These are phyloP conservation scores for Tupaia tana DNA, from an alignment of 2,113 vertebrate species.

Conservation along the genomic window DNA sequence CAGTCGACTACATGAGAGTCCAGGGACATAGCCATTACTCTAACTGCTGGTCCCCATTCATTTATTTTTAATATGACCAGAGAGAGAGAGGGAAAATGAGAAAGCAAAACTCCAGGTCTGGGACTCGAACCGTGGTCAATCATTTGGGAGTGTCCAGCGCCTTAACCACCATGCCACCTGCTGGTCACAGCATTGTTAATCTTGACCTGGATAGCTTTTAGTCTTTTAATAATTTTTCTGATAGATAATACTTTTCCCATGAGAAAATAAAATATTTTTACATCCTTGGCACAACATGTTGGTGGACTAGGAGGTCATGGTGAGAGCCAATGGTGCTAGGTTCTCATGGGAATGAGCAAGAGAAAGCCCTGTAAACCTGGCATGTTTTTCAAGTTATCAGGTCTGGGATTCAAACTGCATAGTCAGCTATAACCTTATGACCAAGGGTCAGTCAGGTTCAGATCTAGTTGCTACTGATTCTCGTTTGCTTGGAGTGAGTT, in stretches of 20 bases:
- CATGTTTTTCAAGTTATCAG: too few relatives aligned
- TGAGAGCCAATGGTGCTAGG: not conserved
- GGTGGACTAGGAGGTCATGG: not conserved
- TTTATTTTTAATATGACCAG: too few relatives aligned
- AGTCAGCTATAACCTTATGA: not conserved
- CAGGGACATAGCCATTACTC: too few relatives aligned
- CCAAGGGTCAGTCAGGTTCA: not conserved
- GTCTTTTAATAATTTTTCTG: slow-evolving; percentile 18
- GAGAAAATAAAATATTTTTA: slow-evolving; percentile 1
- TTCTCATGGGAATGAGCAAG: not conserved
- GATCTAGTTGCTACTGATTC: not conserved
- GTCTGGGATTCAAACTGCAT: too few relatives aligned
- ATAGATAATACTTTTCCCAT: not conserved
- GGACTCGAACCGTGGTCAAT: too few relatives aligned
- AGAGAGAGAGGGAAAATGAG: too few relatives aligned
- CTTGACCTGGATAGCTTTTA: not conserved
- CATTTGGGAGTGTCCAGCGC: too few relatives aligned
- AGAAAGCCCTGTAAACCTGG: too few relatives aligned
- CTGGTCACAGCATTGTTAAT: not conserved
- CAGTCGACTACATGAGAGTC: too few relatives aligned
- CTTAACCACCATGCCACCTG: too few relatives aligned
- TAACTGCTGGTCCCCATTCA: too few relatives aligned
- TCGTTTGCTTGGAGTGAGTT: not conserved
- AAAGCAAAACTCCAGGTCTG: too few relatives aligned
- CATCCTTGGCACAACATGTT: not conserved